phyloP scores from a whole-genome alignment of 2,888 invertebrate species.

The Phaonia tiefii region DNA sequence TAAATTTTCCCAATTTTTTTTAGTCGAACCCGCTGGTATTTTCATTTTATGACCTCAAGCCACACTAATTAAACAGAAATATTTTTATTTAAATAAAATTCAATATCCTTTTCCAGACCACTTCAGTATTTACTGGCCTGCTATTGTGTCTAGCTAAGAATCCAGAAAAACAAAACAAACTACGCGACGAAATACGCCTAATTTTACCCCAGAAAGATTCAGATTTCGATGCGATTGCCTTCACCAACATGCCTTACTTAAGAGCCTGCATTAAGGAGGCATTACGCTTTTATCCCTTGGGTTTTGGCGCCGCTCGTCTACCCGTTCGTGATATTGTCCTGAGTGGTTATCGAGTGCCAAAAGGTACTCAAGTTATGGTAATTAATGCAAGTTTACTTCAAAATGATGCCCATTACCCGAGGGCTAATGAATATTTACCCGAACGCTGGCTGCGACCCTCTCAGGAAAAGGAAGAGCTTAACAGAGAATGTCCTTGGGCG shows the following conservation, averaged over 20 bases:
- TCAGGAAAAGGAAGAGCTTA: conserved; percentile 2
- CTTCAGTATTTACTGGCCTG: conserved; percentile 69
- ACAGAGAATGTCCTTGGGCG: conserved; percentile 50
- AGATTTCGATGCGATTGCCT: conserved; percentile 79
- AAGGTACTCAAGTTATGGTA: conserved; percentile 86
- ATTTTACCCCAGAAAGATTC: conserved; percentile 79
- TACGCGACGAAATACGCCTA: conserved; percentile 83
- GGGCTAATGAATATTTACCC: conserved; percentile 56
- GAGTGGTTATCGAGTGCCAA: conserved; percentile 84
- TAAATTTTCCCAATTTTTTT: neutral
- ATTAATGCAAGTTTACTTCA: conserved; percentile 81
- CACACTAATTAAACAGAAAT: too few species aligned
- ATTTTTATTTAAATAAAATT: too few species aligned
- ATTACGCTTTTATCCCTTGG: conserved; percentile 83
- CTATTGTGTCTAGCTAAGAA: conserved; percentile 82
- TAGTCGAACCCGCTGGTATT: too few species aligned
- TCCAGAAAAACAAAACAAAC: conserved; percentile 84
- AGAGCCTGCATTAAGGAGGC: conserved; percentile 89
- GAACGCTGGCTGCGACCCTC: conserved; percentile 67
- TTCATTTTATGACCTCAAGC: too few species aligned
- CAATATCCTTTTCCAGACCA: conserved; percentile 70
- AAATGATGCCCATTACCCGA: conserved; percentile 74
- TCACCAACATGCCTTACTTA: conserved; percentile 83
- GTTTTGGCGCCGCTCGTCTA: conserved; percentile 82
- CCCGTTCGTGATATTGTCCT: conserved; percentile 83